phyloP scores from a whole-genome alignment of 2,797 vertebrate species.

The Intellagama lesueurii region DNA sequence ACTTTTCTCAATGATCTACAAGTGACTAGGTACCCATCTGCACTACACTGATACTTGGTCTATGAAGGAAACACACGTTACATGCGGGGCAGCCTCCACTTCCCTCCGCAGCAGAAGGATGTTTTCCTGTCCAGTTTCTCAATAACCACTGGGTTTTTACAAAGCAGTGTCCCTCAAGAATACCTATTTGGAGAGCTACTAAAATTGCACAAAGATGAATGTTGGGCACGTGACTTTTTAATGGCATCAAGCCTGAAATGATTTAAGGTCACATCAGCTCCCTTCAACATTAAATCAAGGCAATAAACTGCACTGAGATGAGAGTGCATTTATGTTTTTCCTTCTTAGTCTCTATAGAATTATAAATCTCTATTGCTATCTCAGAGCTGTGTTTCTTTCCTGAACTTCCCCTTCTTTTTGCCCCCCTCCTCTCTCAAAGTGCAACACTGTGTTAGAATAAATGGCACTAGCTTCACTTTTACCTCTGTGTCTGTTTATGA shows the following conservation, averaged over 20 bases:
- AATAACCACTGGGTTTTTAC: slow-evolving; percentile 27
- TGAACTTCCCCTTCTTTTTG: neutral
- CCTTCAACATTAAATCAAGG: slow-evolving; percentile 56
- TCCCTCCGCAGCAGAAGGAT: slow-evolving; percentile 12
- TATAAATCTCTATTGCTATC: slow-evolving; percentile 52
- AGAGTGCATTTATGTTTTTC: slow-evolving; percentile 65
- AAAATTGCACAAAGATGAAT: slow-evolving; percentile 46
- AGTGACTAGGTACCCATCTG: neutral
- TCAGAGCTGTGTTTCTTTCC: slow-evolving; percentile 42
- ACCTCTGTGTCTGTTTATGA: neutral
- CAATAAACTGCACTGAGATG: slow-evolving; percentile 52
- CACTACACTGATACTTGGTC: neutral
- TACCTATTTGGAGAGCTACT: slow-evolving; percentile 55
- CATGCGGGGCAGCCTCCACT: neutral
- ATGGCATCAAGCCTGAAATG: slow-evolving; percentile 38
- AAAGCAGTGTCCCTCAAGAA: slow-evolving; percentile 48
- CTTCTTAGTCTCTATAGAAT: slow-evolving; percentile 61
- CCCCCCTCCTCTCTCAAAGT: slow-evolving; percentile 19
- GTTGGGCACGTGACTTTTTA: slow-evolving; percentile 47
- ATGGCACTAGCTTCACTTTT: slow-evolving; percentile 42
- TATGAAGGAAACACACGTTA: neutral
- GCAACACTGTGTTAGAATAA: slow-evolving; percentile 30
- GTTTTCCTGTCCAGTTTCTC: neutral
- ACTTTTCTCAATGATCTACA: neutral
- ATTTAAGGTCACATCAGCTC: slow-evolving; percentile 57